Percentiles rank a stretch among this genome's conserved stretches.
phyloP scores from a whole-genome alignment of 92 coral and sea anemone species.

The Diadumene lineata region DNA sequence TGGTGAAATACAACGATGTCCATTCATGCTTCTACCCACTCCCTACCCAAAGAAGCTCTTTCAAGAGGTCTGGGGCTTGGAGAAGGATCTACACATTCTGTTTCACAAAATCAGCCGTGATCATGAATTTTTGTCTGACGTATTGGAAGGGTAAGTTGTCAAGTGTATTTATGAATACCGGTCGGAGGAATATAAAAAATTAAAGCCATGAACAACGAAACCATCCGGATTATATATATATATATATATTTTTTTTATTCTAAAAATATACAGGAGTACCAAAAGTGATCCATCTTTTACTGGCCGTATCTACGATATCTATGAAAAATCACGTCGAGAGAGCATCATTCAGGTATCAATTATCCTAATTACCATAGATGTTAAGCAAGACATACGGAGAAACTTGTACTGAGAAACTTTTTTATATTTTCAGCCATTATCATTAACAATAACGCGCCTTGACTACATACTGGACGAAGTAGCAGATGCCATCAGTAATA shows the following conservation, averaged over 20 bases:
- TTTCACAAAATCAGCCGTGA: conserved; percentile 40
- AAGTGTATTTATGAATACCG: no score
- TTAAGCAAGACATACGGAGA: no score
- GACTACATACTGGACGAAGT: neutral
- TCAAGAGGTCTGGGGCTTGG: conserved; percentile 25
- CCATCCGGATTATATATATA: no score
- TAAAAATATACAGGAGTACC: no score
- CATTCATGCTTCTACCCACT: conserved; percentile 43
- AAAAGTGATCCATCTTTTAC: neutral
- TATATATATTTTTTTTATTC: no score
- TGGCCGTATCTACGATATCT: neutral
- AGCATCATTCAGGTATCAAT: neutral
- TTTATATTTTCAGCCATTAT: neutral
- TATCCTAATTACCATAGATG: no score
- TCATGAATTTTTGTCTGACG: conserved; percentile 22
- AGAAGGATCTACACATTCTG: conserved; percentile 26
- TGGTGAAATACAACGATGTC: neutral
- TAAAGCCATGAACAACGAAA: no score
- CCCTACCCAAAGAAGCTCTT: conserved; percentile 40
- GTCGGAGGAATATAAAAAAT: no score
- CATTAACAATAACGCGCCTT: neutral
- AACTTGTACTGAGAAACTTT: no score
- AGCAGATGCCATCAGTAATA: no score
- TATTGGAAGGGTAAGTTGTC: conserved; percentile 36
- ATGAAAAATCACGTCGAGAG: neutral